Percentiles rank a stretch among this genome's conserved stretches.
These are phyloP conservation scores for Hippasteria phrygiana DNA, from an alignment of 53 echinoderm and acorn worm species.

Conservation along the genomic window DNA sequence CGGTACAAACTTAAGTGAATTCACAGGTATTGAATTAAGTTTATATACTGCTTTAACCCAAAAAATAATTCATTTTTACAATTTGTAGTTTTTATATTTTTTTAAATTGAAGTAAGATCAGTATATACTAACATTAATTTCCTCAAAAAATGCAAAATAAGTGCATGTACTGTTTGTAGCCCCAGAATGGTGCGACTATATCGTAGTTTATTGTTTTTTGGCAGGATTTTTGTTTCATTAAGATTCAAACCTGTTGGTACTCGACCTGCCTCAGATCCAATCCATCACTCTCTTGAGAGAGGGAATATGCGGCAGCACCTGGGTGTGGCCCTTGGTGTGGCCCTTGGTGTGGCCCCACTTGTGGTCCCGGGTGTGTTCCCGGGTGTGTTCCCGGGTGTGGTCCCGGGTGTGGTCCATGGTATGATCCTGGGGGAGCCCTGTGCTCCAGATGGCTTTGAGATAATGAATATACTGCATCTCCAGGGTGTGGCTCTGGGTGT, in stretches of 20 bases:
- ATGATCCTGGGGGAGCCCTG: background rate
- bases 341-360: background rate
- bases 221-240: background rate
- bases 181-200: too few relatives aligned
- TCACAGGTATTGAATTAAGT: too few relatives aligned
- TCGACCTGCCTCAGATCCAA: background rate
- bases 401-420: constrained; percentile 8
- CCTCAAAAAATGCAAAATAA: too few relatives aligned
- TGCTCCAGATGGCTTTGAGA: background rate
- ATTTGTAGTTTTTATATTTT: too few relatives aligned
- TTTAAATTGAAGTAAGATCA: too few relatives aligned
- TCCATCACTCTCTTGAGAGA: constrained; percentile 33
- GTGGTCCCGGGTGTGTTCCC: constrained; percentile 5
- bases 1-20: too few relatives aligned
- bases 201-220: background rate
- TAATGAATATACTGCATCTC: constrained; percentile 10
- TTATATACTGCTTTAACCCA: too few relatives aligned
- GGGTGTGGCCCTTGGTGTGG: background rate
- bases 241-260: background rate
- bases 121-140: too few relatives aligned
- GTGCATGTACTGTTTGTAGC: background rate
- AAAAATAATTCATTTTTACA: too few relatives aligned
- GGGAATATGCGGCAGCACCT: background rate
- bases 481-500: constrained; percentile 13
- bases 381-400: too few relatives aligned